phyloP scores from a whole-genome alignment of 1,140 invertebrate genomes.

The Acromyrmex echinatior region DNA sequence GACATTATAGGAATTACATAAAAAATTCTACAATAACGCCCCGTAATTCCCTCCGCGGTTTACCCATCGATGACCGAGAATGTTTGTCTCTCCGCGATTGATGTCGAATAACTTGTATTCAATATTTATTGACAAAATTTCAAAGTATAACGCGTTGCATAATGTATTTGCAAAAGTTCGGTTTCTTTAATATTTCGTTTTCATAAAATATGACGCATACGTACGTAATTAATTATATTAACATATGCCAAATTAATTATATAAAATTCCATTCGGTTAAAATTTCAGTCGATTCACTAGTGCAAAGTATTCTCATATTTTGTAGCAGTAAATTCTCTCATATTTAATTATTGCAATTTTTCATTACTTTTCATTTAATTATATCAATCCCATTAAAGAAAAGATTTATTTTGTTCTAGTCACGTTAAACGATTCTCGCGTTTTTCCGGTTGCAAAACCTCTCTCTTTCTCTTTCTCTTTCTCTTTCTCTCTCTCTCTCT shows the following conservation, averaged over 20 bases:
- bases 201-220: not conserved
- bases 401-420: not conserved
- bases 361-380: too few species aligned
- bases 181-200: not conserved
- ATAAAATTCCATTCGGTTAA: not conserved
- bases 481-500: constrained; percentile 29
- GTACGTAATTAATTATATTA: too few species aligned
- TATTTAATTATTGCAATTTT: not conserved
- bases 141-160: not conserved
- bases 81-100: not conserved
- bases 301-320: not conserved
- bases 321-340: not conserved
- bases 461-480: constrained; percentile 36
- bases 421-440: constrained; percentile 24
- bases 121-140: not conserved
- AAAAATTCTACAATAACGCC: too few species aligned
- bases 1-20: too few species aligned
- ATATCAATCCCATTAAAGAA: constrained; percentile 16
- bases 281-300: not conserved
- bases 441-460: constrained; percentile 42
- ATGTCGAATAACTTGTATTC: not conserved
- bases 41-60: too few species aligned
- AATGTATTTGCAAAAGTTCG: not conserved
- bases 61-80: too few species aligned
- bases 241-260: too few species aligned